Conservation (phyloP, 23 tunicate species). For the Diplosoma virens region DNA sequence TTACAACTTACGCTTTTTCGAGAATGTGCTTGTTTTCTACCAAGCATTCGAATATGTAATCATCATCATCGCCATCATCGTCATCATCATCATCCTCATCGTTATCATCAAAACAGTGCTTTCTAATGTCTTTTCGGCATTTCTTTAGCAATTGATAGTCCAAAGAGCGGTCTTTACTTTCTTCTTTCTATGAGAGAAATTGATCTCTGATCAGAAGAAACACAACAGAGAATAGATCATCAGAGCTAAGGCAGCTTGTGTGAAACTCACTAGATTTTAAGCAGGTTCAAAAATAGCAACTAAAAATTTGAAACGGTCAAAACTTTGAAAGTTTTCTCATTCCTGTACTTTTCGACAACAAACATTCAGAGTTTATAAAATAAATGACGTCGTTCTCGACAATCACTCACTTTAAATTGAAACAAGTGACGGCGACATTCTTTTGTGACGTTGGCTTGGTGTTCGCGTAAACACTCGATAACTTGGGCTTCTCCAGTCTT, state of each 20-base stretch:
- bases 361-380: no score
- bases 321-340: no score
- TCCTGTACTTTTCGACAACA: no score
- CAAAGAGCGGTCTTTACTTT: constrained; percentile 42
- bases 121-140: constrained; percentile 58
- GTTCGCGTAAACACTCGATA: constrained; percentile 66
- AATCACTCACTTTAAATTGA: constrained; percentile 25
- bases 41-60: constrained; percentile 49
- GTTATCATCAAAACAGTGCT: constrained; percentile 29
- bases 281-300: no score
- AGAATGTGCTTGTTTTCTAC: constrained; percentile 32
- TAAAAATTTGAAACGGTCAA: no score
- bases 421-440: constrained; percentile 43
- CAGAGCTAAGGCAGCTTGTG: no score
- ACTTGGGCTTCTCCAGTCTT: constrained; percentile 54
- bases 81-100: constrained; percentile 14
- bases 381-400: no score
- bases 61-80: constrained; percentile 16
- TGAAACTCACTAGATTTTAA: no score
- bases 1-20: no score
- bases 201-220: no score
- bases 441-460: constrained; percentile 12
- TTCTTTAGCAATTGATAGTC: constrained; percentile 64
- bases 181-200: constrained; percentile 86
- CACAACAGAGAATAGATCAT: no score